Evolutionary conservation across 2,113 vertebrate genomes (phyloP).

Genomic region (Prochilodus magdalenae): DNA sequence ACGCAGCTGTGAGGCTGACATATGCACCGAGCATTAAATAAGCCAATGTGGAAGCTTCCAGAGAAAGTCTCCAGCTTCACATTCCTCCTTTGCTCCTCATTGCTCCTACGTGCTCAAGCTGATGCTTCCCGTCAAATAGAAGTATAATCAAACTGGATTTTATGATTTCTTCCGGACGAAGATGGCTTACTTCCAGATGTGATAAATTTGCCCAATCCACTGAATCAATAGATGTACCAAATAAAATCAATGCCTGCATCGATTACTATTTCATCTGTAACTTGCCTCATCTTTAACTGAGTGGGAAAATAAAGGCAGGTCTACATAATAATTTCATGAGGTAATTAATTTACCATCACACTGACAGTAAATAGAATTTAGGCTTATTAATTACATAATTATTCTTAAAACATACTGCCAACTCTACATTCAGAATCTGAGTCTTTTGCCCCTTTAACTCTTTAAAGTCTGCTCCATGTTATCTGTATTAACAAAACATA

Average conservation of each 20-base stretch:
- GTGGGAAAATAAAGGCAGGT: too few relatives aligned
- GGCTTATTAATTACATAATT: too few relatives aligned
- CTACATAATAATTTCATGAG: too few relatives aligned
- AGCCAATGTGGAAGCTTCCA: conserved; percentile 66
- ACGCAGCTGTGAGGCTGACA: conserved; percentile 67
- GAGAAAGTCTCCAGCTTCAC: conserved; percentile 60
- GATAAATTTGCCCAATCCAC: conserved; percentile 11
- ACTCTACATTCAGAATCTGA: too few relatives aligned
- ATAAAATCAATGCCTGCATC: too few relatives aligned
- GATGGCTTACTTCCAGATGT: conserved; percentile 25
- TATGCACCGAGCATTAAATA: conserved; percentile 71
- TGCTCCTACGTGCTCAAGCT: conserved; percentile 13
- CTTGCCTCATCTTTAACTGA: too few relatives aligned
- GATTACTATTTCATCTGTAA: too few relatives aligned
- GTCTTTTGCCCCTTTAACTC: too few relatives aligned
- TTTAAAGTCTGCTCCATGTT: too few relatives aligned
- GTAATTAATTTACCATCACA: not conserved
- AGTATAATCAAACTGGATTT: conserved; percentile 29
- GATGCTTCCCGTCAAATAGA: conserved; percentile 19
- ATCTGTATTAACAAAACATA: too few relatives aligned
- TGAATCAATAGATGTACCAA: not conserved
- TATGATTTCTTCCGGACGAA: conserved; percentile 12
- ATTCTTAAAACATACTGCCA: too few relatives aligned
- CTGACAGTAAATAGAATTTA: not conserved
- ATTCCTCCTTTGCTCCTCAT: conserved; percentile 38